Base-by-base conservation (phyloP, 2,888 invertebrate species). In the Cremastinae sp. region DNA sequence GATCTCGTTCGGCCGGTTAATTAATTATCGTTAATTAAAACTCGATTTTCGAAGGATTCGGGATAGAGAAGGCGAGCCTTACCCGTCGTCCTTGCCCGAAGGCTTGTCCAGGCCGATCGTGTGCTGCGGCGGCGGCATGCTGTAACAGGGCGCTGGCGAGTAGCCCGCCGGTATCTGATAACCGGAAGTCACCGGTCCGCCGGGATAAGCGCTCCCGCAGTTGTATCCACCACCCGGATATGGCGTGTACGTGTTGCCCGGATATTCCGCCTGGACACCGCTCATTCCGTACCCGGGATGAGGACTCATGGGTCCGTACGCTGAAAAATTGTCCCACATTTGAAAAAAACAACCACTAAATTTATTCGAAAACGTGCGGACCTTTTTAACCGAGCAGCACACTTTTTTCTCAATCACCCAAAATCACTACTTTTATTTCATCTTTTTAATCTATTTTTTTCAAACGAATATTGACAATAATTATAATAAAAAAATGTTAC, bases 101-200 rank as follows among this genome's bases (percentile, higher is more conserved):
- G 93, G 92, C 86, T 94, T 96, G 91, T 96, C 89, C 70, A 90
- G 84, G 12, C 88, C 89, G 43, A 90, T 86, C 51, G 89, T 87
- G 90, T 95, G 96, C 85, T 92, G 93, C 75, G 94, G 94, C 41
- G 96, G 96, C 75, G 96, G 96, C 96, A 96, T 96, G 86, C 95
- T 95, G 91, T 96, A 96, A 87, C 96, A 96, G 56, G 94, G 93
- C 64, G 92, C 91, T 64, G 95, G 94, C 64, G 94, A 94, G 90
- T 95, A 95, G 75, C 92, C 93, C 76, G 92, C 92, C 66, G 94
- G 94, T 54, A 94, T 87, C 89, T 91, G 94, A 90, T 94, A 94
- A 78, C 90, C 91, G 80, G 90, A 92, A 80, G 92, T 92, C 76
- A 90, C 92, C 73, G 91, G 90, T 72, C 90, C 90, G 80, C 85